Evolutionary conservation across 2,888 invertebrate genomes (phyloP).

Genomic region (Holacanthella duospinosa): DNA sequence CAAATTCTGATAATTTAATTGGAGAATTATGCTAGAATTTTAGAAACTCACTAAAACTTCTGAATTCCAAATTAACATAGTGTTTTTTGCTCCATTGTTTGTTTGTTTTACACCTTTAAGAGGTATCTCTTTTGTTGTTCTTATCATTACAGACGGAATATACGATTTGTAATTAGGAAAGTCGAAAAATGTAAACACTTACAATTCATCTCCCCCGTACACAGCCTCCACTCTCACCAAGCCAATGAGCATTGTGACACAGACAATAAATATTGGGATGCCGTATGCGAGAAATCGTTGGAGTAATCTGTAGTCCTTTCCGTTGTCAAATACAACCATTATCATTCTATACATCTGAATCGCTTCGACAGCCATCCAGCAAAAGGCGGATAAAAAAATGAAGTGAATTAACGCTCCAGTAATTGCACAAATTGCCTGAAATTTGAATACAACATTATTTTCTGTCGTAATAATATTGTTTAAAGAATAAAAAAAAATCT

Average conservation of each 20-base stretch:
- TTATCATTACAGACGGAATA: no score
- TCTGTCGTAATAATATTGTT: no score
- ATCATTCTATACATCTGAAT: conserved; percentile 46
- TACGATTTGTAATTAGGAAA: no score
- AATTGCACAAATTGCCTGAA: conserved; percentile 39
- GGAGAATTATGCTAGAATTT: no score
- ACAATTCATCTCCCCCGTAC: conserved; percentile 33
- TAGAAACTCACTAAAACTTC: no score
- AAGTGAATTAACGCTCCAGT: conserved; percentile 45
- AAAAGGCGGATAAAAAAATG: conserved; percentile 44
- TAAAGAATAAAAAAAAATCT: no score
- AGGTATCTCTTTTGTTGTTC: no score
- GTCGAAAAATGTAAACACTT: conserved; percentile 17
- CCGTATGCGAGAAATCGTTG: conserved; percentile 46
- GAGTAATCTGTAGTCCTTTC: conserved; percentile 40
- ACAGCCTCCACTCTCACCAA: conserved; percentile 17
- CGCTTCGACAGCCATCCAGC: conserved; percentile 48
- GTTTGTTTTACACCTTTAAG: no score
- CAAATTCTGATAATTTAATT: no score
- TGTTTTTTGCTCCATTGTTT: no score
- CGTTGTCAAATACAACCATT: conserved; percentile 45
- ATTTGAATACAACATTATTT: background rate
- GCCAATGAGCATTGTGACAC: conserved; percentile 17
- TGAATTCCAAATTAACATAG: no score
- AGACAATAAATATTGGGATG: conserved; percentile 27